Conservation (phyloP, 2,113 vertebrate species). For the Barnardius zonarius region DNA sequence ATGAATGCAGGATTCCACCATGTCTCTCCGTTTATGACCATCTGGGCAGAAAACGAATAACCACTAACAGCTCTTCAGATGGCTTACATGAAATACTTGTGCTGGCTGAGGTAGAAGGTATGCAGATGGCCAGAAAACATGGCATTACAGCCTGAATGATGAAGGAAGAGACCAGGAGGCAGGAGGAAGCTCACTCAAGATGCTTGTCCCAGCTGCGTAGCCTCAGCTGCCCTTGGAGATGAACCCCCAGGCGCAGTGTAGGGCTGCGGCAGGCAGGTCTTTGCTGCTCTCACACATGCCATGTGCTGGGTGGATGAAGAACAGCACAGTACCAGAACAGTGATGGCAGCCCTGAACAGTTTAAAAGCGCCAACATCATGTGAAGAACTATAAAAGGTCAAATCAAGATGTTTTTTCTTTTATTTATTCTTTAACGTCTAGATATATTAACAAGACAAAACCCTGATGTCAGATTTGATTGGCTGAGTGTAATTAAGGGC, state of each 20-base stretch:
- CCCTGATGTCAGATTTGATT: background rate
- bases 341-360: background rate
- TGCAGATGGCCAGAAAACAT: background rate
- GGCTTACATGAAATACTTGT: background rate
- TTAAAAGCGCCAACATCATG: background rate
- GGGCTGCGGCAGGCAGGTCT: background rate
- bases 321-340: background rate
- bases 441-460: background rate
- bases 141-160: rapidly evolving
- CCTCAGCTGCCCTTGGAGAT: rapidly evolving
- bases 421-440: background rate
- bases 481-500: background rate
- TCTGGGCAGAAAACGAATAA: background rate
- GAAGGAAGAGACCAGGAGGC: background rate
- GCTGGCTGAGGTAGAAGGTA: background rate
- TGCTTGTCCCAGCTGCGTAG: background rate
- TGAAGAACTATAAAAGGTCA: background rate
- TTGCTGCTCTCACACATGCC: rapidly evolving
- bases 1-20: background rate
- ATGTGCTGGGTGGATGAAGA: background rate
- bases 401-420: background rate
- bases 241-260: rapidly evolving
- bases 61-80: background rate
- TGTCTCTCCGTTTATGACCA: background rate
- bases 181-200: background rate